Base-by-base conservation (phyloP, 2,113 vertebrate species). In the Perca flavescens region DNA sequence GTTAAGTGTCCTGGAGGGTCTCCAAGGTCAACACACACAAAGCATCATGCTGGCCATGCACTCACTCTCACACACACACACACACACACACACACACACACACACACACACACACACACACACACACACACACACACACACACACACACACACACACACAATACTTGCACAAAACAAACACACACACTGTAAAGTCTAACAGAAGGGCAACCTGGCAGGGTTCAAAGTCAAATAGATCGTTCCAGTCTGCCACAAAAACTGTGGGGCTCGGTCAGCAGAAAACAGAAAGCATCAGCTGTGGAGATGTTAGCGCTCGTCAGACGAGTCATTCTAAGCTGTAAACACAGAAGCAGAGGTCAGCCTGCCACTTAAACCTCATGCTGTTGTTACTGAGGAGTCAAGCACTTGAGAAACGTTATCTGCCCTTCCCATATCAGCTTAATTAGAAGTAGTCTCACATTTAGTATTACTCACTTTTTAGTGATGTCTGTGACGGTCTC, bases 1-100 rank as follows among this genome's bases (percentile, higher is more conserved):
- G 84, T 88, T 88, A 88, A 91, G 84, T 83, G 78, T 89, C 80
- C 79, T 88, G 88, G 77, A 86, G 82, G 86, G 82, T 86, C 89
- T 91, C 82, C 69, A 83, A 90, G 84, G 90, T 90, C 81, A 85
- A 77, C 58, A 67, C 4, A 67, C 8, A 36, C 34, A 74, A 53
- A 71, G n/a, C 31, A 28, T 71, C 16, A 47, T 65, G 54, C 47
- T 82, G 60, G 7, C 53, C 3, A 52, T 36, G 4, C 34, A 69
- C 52, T 60, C 65, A 50, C 22, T 22, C 36, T 2, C 7, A 40
- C 36, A 9, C 36, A 4, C 31, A 34, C 25, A 25, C 13, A 50
- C 7, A 28, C 0, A 31, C 0, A 43, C 7, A 8, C 36, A 8
- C 36, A 36, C 8, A 71, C 19, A 14, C 28, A 68, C 47, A 74